Conservation (phyloP, 1,140 invertebrate genomes). For the Oncopeltus fasciatus region DNA sequence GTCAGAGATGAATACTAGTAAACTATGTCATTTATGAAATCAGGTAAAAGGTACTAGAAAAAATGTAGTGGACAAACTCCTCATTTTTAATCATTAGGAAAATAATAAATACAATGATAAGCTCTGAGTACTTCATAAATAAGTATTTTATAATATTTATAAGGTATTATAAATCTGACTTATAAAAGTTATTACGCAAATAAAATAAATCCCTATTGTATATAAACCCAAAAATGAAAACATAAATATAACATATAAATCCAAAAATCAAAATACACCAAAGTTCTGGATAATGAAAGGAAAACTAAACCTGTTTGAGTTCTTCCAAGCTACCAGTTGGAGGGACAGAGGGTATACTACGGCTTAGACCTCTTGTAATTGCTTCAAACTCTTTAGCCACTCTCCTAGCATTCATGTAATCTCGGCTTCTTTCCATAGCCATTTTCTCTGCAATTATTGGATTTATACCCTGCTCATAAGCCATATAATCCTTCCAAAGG, state of each 20-base stretch:
- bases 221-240: no score
- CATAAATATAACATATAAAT: no score
- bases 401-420: conserved; percentile 93
- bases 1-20: no score
- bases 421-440: conserved; percentile 75
- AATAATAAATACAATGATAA: neutral
- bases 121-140: neutral
- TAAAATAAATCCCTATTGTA: no score
- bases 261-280: neutral
- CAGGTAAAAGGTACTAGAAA: no score
- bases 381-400: conserved; percentile 96
- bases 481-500: conserved; percentile 90
- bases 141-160: neutral
- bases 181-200: no score
- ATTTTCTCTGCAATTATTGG: conserved; percentile 91
- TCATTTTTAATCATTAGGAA: no score
- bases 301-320: conserved; percentile 62
- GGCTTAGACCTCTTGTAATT: conserved; percentile 83
- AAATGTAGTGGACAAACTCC: no score
- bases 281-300: neutral
- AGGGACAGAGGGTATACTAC: conserved; percentile 85
- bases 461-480: conserved; percentile 89
- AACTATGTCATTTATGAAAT: no score
- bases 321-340: conserved; percentile 83
- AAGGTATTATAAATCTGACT: no score